phyloP scores from a whole-genome alignment of 2,113 vertebrate genomes.

The Pavo muticus region DNA sequence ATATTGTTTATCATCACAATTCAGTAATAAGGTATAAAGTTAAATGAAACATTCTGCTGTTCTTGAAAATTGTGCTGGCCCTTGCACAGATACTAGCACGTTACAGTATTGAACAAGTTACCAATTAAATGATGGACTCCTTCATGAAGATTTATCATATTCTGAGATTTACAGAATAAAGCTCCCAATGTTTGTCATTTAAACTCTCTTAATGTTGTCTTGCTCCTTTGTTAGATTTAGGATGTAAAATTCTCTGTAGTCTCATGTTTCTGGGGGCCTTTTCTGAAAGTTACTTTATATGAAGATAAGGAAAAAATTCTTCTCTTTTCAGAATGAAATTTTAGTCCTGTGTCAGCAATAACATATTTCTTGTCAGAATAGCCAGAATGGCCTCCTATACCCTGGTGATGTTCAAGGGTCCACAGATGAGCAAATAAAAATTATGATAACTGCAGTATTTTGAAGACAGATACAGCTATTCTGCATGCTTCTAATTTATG shows the following conservation, averaged over 20 bases:
- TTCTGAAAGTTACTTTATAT: neutral
- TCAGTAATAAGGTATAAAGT: neutral
- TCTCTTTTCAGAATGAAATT: neutral
- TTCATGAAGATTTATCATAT: neutral
- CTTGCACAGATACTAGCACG: accelerated
- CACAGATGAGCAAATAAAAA: neutral
- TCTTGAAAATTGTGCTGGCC: neutral
- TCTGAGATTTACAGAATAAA: neutral
- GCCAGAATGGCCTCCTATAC: neutral
- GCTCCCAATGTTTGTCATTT: neutral
- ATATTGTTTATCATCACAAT: neutral
- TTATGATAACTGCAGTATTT: neutral
- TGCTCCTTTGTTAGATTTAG: neutral
- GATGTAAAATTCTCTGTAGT: neutral
- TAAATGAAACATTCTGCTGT: neutral
- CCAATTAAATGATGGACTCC: neutral
- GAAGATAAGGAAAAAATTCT: conserved; percentile 36
- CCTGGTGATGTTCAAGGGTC: neutral
- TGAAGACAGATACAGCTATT: neutral
- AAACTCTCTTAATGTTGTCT: neutral
- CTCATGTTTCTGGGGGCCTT: neutral
- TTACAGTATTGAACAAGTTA: neutral
- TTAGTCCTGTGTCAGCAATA: neutral
- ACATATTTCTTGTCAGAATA: neutral
- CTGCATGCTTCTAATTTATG: neutral